A percentile compares a stretch with the other conserved stretches of the same genome.
Evolutionary conservation across 2,888 invertebrate genomes (phyloP).

Genomic region (Microctonus hyperodae): DNA sequence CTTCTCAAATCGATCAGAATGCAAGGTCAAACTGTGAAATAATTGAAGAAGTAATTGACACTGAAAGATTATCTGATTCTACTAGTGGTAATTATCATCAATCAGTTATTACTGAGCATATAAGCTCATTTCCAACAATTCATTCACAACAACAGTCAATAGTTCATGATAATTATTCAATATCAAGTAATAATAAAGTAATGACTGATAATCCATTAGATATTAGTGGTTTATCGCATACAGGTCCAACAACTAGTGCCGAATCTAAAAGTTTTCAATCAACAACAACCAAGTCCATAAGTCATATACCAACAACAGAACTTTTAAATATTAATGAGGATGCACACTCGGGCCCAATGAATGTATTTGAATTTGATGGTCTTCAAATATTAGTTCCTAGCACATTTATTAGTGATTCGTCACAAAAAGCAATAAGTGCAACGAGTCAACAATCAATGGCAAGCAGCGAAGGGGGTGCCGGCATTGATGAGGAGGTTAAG

Average conservation of each 20-base stretch:
- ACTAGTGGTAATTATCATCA: slow-evolving; percentile 44
- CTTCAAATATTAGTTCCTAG: slow-evolving; percentile 61
- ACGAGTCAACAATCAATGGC: slow-evolving; percentile 61
- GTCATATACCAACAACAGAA: slow-evolving; percentile 57
- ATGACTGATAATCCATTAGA: slow-evolving; percentile 37
- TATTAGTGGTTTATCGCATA: slow-evolving; percentile 48
- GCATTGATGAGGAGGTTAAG: slow-evolving; percentile 60
- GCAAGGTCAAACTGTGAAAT: slow-evolving; percentile 37
- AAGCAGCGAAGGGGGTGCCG: slow-evolving; percentile 58
- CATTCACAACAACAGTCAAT: slow-evolving; percentile 49
- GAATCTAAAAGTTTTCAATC: slow-evolving; percentile 54
- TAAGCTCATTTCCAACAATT: slow-evolving; percentile 49
- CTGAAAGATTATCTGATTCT: slow-evolving; percentile 41
- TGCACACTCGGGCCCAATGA: slow-evolving; percentile 61
- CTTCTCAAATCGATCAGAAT: slow-evolving; percentile 43
- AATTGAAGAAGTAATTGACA: slow-evolving; percentile 33
- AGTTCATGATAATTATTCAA: slow-evolving; percentile 45
- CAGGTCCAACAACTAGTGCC: slow-evolving; percentile 53
- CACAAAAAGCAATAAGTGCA: slow-evolving; percentile 61
- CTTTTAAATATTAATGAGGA: slow-evolving; percentile 60
- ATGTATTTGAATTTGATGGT: slow-evolving; percentile 67
- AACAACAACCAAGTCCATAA: slow-evolving; percentile 46
- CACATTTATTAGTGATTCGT: slow-evolving; percentile 61
- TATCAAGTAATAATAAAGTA: slow-evolving; percentile 37
- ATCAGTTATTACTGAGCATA: slow-evolving; percentile 50